These are phyloP conservation scores for Yponomeuta cagnagella DNA, from an alignment of 2,888 invertebrate genomes.

Conservation along the genomic window DNA sequence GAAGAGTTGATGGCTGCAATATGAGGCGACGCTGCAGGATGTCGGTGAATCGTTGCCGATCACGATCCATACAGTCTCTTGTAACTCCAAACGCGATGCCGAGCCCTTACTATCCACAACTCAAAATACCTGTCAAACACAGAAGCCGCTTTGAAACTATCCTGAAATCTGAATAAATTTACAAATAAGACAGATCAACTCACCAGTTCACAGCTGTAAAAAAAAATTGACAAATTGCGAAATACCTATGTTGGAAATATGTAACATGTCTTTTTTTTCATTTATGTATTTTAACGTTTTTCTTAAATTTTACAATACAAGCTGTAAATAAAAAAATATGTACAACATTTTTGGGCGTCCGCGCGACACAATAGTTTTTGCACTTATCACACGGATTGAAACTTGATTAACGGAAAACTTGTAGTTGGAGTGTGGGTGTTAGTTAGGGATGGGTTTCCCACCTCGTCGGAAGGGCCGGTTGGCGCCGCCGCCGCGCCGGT, in stretches of 20 bases:
- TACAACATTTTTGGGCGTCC: slow-evolving; percentile 60
- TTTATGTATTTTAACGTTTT: slow-evolving; percentile 55
- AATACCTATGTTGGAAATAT: background rate
- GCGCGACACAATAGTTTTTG: slow-evolving; percentile 49
- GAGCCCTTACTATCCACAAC: background rate
- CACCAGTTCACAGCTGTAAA: slow-evolving; percentile 36
- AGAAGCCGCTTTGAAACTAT: slow-evolving; percentile 17
- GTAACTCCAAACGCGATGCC: background rate
- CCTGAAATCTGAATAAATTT: slow-evolving; percentile 30
- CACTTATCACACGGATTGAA: slow-evolving; percentile 46
- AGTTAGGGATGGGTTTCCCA: slow-evolving; percentile 53
- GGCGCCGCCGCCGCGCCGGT: slow-evolving; percentile 41
- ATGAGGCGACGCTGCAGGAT: background rate
- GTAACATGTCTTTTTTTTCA: slow-evolving; percentile 41
- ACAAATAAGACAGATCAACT: slow-evolving; percentile 50
- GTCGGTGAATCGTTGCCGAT: background rate
- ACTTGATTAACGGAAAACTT: slow-evolving; percentile 36
- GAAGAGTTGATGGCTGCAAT: slow-evolving; percentile 25
- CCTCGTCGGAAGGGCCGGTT: slow-evolving; percentile 61
- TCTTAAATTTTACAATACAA: slow-evolving; percentile 53
- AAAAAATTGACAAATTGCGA: slow-evolving; percentile 21
- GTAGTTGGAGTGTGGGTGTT: slow-evolving; percentile 20
- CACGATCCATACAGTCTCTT: background rate
- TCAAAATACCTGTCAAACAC: slow-evolving; percentile 11
- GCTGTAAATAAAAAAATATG: slow-evolving; percentile 63